Evolutionary conservation across 1,140 invertebrate genomes (phyloP).

Genomic region (Phymastichus coffea): DNA sequence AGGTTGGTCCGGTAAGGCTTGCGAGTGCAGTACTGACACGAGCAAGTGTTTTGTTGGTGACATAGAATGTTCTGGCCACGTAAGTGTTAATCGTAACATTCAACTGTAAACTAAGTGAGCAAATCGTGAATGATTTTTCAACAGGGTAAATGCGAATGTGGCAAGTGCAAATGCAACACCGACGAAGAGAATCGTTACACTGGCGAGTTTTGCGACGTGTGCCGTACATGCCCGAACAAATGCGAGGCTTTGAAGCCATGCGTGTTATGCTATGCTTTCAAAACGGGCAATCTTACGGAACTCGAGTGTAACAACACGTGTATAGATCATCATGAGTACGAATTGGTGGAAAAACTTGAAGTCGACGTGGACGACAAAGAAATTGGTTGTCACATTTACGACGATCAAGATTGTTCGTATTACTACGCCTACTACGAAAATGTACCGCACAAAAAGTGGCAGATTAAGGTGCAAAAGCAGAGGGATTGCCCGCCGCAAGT

Average conservation of each 20-base stretch:
- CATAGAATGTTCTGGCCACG: slow-evolving; percentile 67
- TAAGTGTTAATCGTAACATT: slow-evolving; percentile 41
- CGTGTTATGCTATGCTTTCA: slow-evolving; percentile 87
- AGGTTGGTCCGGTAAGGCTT: slow-evolving; percentile 79
- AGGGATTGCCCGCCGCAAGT: slow-evolving; percentile 78
- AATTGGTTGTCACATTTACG: slow-evolving; percentile 74
- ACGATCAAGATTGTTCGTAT: slow-evolving; percentile 83
- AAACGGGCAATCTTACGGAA: slow-evolving; percentile 73
- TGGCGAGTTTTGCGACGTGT: slow-evolving; percentile 89
- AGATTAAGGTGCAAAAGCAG: slow-evolving; percentile 73
- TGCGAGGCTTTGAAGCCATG: slow-evolving; percentile 89
- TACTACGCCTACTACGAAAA: slow-evolving; percentile 83
- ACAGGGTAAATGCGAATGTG: slow-evolving; percentile 84
- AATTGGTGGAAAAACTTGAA: slow-evolving; percentile 61
- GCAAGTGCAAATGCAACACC: slow-evolving; percentile 80
- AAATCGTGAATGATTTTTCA: background rate
- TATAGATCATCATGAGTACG: slow-evolving; percentile 59
- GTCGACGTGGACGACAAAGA: slow-evolving; percentile 74
- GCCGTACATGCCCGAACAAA: slow-evolving; percentile 84
- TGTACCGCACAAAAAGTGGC: slow-evolving; percentile 53
- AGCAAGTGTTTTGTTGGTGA: slow-evolving; percentile 67
- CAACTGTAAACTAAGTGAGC: background rate
- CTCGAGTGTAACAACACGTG: slow-evolving; percentile 60
- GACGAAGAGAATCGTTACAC: slow-evolving; percentile 70
- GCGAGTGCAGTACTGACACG: slow-evolving; percentile 75